These are phyloP conservation scores for Tipula vernalis DNA, from an alignment of 2,888 invertebrate species.

Conservation along the genomic window DNA sequence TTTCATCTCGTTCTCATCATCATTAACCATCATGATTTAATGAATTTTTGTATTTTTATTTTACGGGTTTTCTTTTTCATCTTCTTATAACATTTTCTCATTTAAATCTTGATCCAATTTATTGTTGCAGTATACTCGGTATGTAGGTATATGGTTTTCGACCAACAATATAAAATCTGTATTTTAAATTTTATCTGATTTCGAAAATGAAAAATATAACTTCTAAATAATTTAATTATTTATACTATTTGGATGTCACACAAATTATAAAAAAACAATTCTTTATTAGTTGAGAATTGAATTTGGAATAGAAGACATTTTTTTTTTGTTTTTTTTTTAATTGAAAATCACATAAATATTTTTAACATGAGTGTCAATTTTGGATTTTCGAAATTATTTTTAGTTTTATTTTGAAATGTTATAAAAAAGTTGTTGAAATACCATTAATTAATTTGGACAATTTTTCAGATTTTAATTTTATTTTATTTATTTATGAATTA, in stretches of 20 bases:
- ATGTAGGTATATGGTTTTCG: not conserved
- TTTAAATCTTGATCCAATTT: not conserved
- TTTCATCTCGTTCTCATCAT: not conserved
- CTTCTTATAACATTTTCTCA: not conserved
- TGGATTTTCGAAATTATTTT: not conserved
- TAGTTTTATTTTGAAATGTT: not conserved
- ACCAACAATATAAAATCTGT: not conserved
- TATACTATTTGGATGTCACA: not conserved
- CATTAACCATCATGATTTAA: not conserved
- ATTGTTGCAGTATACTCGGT: not conserved
- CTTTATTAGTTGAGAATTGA: not conserved
- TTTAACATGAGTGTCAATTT: not conserved
- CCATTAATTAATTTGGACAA: not conserved
- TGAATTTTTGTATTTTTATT: not conserved
- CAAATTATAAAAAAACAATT: not conserved
- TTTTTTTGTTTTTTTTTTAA: not conserved
- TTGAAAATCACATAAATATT: not conserved
- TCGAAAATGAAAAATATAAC: no score
- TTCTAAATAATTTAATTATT: not conserved
- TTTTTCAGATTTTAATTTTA: no score
- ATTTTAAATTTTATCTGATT: not conserved
- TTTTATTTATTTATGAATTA: no score
- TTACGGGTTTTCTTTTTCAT: not conserved
- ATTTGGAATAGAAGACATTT: not conserved
- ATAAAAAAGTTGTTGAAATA: not conserved